A percentile compares a stretch with the other conserved stretches of the same genome.
Conservation (phyloP, 2,113 vertebrate species). For the Ginglymostoma cirratum region DNA sequence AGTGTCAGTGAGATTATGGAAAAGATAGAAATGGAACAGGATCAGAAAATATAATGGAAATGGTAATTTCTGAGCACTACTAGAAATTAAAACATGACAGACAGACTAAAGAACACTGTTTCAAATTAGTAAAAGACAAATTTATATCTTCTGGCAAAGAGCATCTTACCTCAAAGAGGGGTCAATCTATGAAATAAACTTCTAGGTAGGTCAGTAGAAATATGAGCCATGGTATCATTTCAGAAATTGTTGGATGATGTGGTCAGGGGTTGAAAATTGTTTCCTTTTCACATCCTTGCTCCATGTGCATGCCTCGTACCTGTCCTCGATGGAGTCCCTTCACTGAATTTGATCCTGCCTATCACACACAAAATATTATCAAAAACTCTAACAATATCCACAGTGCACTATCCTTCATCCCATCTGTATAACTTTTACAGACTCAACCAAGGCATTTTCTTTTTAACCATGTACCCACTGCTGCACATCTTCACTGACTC, state of each 20-base stretch:
- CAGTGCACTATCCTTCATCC: not conserved
- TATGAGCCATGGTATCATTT: not conserved
- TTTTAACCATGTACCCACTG: not conserved
- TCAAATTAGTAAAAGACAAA: not conserved
- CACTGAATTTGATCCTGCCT: not conserved
- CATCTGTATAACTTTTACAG: not conserved
- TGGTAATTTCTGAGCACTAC: not conserved
- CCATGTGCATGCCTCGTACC: too few species aligned
- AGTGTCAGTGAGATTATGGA: not conserved
- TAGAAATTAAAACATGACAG: not conserved
- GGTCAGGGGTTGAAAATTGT: not conserved
- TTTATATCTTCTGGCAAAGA: not conserved
- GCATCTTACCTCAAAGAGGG: not conserved
- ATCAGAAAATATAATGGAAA: not conserved
- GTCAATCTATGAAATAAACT: not conserved
- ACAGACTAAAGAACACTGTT: not conserved
- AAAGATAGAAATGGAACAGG: too few species aligned
- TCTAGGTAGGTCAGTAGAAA: not conserved
- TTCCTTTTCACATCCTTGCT: not conserved
- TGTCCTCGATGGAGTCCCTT: not conserved
- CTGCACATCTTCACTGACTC: not conserved
- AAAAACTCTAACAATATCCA: not conserved
- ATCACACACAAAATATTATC: not conserved
- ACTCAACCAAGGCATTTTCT: not conserved
- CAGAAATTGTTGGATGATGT: not conserved